Conservation (phyloP, 2,888 invertebrate genomes). For the Camponotus fellah region DNA sequence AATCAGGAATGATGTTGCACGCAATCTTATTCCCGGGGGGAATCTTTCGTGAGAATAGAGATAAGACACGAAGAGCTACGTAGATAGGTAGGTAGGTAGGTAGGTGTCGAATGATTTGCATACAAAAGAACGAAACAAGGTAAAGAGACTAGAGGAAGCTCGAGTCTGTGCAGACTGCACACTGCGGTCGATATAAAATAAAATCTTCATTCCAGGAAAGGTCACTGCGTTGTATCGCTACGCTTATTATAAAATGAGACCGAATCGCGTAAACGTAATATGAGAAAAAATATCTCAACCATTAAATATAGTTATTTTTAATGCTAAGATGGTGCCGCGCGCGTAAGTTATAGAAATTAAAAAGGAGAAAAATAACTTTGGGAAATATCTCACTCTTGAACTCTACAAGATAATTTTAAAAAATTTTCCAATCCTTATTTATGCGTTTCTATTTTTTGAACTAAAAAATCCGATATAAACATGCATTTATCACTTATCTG, state of each 20-base stretch:
- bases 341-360: not conserved
- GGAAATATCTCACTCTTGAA: not conserved
- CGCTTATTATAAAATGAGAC: constrained; percentile 32
- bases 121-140: constrained; percentile 72
- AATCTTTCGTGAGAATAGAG: constrained; percentile 73
- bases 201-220: constrained; percentile 61
- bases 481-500: not conserved
- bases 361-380: not conserved
- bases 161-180: constrained; percentile 20
- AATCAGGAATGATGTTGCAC: constrained; percentile 68
- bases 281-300: not conserved
- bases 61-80: constrained; percentile 79
- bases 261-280: constrained; percentile 9
- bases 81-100: constrained; percentile 66
- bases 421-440: not conserved
- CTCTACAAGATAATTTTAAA: not conserved
- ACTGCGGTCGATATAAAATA: constrained; percentile 34
- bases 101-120: constrained; percentile 79
- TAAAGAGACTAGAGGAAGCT: constrained; percentile 40
- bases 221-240: constrained; percentile 39
- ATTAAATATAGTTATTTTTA: constrained; percentile 10
- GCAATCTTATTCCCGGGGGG: constrained; percentile 74
- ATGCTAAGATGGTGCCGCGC: not conserved
- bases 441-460: too few species aligned
- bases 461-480: not conserved